Conservation (phyloP, 1,140 invertebrate species). For the Saccostrea cuccullata region DNA sequence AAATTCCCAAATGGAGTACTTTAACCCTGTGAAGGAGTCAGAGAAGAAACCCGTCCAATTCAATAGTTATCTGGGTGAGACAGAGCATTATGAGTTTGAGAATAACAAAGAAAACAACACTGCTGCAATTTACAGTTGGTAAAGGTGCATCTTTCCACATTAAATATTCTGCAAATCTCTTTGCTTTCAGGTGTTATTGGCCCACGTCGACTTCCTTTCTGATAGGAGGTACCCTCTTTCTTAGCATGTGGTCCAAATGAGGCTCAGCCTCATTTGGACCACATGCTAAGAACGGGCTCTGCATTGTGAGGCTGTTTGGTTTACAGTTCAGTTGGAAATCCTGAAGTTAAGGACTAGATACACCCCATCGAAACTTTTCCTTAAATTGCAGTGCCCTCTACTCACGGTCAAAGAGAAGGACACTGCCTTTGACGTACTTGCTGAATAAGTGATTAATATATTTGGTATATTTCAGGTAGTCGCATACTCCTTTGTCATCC, state of each 20-base stretch:
- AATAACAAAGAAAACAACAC: slow-evolving; percentile 1
- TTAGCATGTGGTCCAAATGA: slow-evolving; percentile 9
- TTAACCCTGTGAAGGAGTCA: not conserved
- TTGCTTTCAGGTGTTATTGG: not conserved
- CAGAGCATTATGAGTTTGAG: not conserved
- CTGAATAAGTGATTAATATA: no score
- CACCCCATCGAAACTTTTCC: slow-evolving; percentile 12
- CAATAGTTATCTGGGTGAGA: slow-evolving; percentile 30
- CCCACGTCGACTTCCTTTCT: not conserved
- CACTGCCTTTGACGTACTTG: not conserved
- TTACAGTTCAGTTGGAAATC: not conserved
- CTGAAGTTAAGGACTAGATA: not conserved
- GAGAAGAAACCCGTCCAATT: not conserved
- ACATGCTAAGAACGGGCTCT: no score
- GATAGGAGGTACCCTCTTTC: not conserved
- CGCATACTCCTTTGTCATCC: not conserved
- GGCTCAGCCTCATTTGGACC: no score
- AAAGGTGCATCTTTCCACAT: not conserved
- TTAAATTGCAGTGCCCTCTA: not conserved
- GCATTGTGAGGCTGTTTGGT: not conserved
- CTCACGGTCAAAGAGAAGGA: no score
- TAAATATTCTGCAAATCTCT: slow-evolving; percentile 37
- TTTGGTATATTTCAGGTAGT: not conserved
- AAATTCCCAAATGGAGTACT: not conserved
- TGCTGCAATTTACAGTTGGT: slow-evolving; percentile 30